phyloP scores from a whole-genome alignment of 2,797 vertebrate species.

The Poecilia velifera region DNA sequence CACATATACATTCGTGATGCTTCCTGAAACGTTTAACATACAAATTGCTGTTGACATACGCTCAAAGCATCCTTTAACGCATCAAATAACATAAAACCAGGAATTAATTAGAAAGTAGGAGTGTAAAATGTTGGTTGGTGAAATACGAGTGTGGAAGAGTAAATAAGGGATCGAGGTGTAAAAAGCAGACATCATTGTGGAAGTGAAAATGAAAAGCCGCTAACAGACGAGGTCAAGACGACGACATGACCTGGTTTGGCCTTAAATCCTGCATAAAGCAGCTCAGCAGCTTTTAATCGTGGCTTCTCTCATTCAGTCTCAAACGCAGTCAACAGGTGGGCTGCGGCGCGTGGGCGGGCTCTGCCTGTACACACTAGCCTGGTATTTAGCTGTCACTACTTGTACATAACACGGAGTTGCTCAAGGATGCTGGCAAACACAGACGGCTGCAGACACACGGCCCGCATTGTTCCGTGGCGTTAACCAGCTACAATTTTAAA shows the following conservation, averaged over 20 bases:
- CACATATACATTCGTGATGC: neutral
- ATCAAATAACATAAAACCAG: neutral
- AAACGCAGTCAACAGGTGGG: slow-evolving; percentile 55
- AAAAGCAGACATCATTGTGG: slow-evolving; percentile 8
- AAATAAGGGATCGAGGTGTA: slow-evolving; percentile 3
- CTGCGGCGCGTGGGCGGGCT: slow-evolving; percentile 41
- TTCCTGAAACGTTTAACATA: neutral
- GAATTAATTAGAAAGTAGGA: neutral
- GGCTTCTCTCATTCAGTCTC: slow-evolving; percentile 11
- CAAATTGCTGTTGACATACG: neutral
- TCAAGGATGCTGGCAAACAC: slow-evolving; percentile 41
- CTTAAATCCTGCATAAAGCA: slow-evolving; percentile 57
- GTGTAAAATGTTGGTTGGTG: neutral
- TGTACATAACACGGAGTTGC: slow-evolving; percentile 32
- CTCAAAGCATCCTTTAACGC: neutral
- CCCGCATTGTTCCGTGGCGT: neutral
- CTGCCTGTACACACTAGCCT: slow-evolving; percentile 37
- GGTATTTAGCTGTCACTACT: slow-evolving; percentile 60
- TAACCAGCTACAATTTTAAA: neutral
- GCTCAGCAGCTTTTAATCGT: slow-evolving; percentile 70
- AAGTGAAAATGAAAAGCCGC: slow-evolving; percentile 16
- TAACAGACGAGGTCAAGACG: slow-evolving; percentile 33
- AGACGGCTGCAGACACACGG: slow-evolving; percentile 2
- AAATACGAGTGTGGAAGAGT: neutral
- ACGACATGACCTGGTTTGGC: slow-evolving; percentile 20